phyloP scores from a whole-genome alignment of 2,888 invertebrate species.

The Gortyna flavago region DNA sequence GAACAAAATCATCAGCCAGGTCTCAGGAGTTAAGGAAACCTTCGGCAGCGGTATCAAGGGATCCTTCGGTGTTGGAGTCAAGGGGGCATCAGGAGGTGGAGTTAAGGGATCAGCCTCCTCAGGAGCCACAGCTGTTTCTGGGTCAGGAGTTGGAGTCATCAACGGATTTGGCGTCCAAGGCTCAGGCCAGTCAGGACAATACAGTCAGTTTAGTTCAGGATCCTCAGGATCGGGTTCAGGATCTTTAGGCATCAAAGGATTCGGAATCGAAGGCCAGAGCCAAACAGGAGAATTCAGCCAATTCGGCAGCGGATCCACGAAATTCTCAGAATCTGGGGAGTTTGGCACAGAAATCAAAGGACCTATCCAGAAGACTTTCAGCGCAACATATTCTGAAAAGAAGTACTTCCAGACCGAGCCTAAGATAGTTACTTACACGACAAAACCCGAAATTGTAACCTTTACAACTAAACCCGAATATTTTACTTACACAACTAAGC shows the following conservation, averaged over 20 bases:
- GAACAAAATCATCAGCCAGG: constrained; percentile 71
- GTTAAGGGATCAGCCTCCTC: constrained; percentile 54
- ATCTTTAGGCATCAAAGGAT: constrained; percentile 48
- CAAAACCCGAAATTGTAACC: constrained; percentile 75
- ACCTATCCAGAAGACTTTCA: constrained; percentile 81
- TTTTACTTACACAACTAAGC: constrained; percentile 80
- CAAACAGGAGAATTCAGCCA: constrained; percentile 69
- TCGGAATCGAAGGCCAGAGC: constrained; percentile 50
- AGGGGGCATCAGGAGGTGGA: constrained; percentile 37
- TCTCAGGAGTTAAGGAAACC: constrained; percentile 67
- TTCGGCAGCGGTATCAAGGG: constrained; percentile 41
- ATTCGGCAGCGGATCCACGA: constrained; percentile 66
- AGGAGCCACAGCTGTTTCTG: constrained; percentile 47
- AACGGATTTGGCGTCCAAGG: constrained; percentile 55
- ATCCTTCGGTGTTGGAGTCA: constrained; percentile 26
- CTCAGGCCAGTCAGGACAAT: constrained; percentile 63
- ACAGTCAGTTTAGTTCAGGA: constrained; percentile 63
- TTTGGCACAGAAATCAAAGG: constrained; percentile 76
- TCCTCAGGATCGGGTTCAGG: constrained; percentile 34
- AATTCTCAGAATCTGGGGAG: constrained; percentile 58
- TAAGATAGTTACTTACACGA: constrained; percentile 72
- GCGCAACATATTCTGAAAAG: constrained; percentile 81
- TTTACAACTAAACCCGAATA: constrained; percentile 76
- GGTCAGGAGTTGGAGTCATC: constrained; percentile 42
- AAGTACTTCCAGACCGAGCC: constrained; percentile 83